Conservation (phyloP, 2,888 invertebrate genomes). For the Masnerella sp. region DNA sequence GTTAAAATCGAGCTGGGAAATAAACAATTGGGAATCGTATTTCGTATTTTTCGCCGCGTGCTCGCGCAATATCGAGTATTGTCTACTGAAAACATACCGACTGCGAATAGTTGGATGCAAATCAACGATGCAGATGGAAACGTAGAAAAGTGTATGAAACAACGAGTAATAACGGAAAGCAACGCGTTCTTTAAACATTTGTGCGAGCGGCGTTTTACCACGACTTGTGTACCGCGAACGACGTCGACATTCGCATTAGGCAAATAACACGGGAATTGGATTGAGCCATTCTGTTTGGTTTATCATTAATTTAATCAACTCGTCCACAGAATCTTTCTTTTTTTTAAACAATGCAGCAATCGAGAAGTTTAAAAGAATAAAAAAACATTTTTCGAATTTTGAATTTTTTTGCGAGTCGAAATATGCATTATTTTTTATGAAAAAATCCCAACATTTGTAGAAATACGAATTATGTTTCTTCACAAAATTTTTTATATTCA, state of each 20-base stretch:
- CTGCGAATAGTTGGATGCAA: constrained; percentile 17
- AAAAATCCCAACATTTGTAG: too few relatives aligned
- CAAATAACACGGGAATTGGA: constrained; percentile 31
- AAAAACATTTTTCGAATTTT: too few relatives aligned
- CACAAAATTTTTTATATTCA: too few relatives aligned
- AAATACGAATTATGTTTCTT: too few relatives aligned
- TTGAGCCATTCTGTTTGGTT: constrained; percentile 41
- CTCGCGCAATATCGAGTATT: constrained; percentile 1
- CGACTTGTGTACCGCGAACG: too few relatives aligned
- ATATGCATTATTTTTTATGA: too few relatives aligned
- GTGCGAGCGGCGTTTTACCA: constrained; percentile 8
- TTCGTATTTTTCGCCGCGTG: not conserved
- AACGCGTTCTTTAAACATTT: constrained; percentile 33
- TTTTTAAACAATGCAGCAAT: too few relatives aligned
- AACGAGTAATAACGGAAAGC: constrained; percentile 22
- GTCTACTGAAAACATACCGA: constrained; percentile 6
- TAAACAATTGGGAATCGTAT: constrained; percentile 14
- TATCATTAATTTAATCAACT: constrained; percentile 54
- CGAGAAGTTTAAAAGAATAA: too few relatives aligned
- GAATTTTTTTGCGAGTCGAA: too few relatives aligned
- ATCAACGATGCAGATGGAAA: constrained; percentile 15
- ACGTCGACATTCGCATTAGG: not conserved
- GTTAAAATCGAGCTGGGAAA: too few relatives aligned
- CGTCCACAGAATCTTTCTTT: constrained; percentile 10
- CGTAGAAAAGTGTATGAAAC: constrained; percentile 9